Percentiles rank a stretch among this genome's conserved stretches.
Evolutionary conservation across 2,888 invertebrate species (phyloP).

Genomic region (Creontiades dilutus): DNA sequence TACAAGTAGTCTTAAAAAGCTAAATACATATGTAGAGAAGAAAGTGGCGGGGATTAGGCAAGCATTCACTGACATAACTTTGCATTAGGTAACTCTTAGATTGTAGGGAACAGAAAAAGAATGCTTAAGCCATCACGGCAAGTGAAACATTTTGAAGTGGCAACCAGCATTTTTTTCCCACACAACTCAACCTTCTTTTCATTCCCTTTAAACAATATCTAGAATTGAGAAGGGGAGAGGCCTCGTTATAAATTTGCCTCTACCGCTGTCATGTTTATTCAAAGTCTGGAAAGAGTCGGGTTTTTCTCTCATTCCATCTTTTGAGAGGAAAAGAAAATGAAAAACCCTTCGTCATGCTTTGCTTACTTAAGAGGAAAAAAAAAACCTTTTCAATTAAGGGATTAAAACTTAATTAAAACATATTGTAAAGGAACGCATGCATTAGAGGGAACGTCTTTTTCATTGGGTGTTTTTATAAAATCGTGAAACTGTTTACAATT

Average conservation of each 20-base stretch:
- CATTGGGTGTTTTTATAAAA: no score
- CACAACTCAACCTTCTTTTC: conserved; percentile 1
- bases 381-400: neutral
- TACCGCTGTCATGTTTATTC: conserved; percentile 19
- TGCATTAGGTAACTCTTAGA: no score
- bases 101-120: no score
- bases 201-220: conserved; percentile 17
- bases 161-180: neutral
- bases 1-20: no score
- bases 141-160: conserved; percentile 30
- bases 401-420: conserved; percentile 30
- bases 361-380: neutral
- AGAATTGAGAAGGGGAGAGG: neutral
- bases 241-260: conserved; percentile 24
- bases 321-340: neutral
- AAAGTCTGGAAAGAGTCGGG: neutral
- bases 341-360: neutral
- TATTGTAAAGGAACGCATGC: neutral
- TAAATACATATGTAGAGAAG: no score
- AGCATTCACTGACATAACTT: no score
- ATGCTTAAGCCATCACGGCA: neutral
- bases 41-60: no score
- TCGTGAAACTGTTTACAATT: no score
- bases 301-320: neutral
- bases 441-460: no score